These are phyloP conservation scores for Caenorhabditis doughertyi DNA, from an alignment of 2,888 invertebrate genomes.

Conservation along the genomic window DNA sequence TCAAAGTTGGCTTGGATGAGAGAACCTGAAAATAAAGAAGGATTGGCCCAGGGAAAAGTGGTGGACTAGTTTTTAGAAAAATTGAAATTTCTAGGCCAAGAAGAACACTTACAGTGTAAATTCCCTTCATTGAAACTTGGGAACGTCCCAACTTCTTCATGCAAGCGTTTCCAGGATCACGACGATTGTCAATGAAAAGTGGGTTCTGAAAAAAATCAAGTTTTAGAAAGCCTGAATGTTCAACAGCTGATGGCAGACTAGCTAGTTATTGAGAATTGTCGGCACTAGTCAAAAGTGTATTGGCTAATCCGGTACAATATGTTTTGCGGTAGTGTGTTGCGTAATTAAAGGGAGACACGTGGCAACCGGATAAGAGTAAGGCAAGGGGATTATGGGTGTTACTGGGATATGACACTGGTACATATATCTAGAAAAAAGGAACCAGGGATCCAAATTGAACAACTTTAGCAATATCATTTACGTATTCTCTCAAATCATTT, in stretches of 20 bases:
- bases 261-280: no score
- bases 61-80: background rate
- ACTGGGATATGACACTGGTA: no score
- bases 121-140: slow-evolving; percentile 80
- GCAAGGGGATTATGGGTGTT: no score
- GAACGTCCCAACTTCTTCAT: slow-evolving; percentile 83
- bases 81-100: slow-evolving; percentile 72
- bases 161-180: slow-evolving; percentile 85
- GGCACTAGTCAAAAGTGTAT: no score
- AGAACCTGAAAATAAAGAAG: slow-evolving; percentile 64
- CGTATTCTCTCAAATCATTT: no score
- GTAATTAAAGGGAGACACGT: slow-evolving; percentile 4
- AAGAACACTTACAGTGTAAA: slow-evolving; percentile 84
- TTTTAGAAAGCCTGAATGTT: background rate
- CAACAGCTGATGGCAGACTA: no score
- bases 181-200: slow-evolving; percentile 85
- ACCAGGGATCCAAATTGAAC: no score
- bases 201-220: slow-evolving; percentile 57
- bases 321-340: background rate
- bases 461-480: no score
- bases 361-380: background rate
- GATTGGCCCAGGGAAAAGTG: no score
- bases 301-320: background rate
- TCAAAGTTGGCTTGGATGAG: slow-evolving; percentile 71
- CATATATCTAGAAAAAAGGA: no score